These are phyloP conservation scores for Octodonta nipae DNA, from an alignment of 2,888 invertebrate genomes.

Conservation along the genomic window DNA sequence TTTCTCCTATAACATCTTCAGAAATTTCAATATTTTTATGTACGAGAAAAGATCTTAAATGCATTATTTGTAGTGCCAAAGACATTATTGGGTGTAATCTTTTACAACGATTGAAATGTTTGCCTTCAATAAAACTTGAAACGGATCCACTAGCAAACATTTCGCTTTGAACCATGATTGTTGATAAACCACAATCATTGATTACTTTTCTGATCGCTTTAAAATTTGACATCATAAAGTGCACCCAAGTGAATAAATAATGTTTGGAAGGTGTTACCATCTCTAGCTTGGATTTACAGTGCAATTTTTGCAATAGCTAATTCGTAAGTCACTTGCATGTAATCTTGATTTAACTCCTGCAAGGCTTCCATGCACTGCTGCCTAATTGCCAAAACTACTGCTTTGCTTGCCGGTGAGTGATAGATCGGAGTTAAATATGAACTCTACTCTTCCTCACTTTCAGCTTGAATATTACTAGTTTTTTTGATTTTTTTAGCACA, in stretches of 20 bases:
- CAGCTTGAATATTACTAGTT: slow-evolving; percentile 1
- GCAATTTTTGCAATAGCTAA: slow-evolving; percentile 6
- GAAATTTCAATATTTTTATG: slow-evolving; percentile 1
- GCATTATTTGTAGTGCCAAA: slow-evolving; percentile 4
- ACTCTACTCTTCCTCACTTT: slow-evolving; percentile 2
- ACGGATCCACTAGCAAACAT: slow-evolving; percentile 5
- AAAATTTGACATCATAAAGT: background rate
- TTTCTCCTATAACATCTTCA: slow-evolving; percentile 2
- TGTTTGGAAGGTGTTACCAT: too few species aligned
- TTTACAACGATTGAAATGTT: slow-evolving; percentile 1
- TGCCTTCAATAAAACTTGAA: slow-evolving; percentile 2
- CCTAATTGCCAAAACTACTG: slow-evolving; percentile 6
- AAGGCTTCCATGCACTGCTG: slow-evolving; percentile 1
- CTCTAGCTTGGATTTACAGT: too few species aligned
- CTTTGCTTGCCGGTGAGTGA: slow-evolving; percentile 2
- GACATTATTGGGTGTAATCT: slow-evolving; percentile 4
- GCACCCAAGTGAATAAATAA: background rate
- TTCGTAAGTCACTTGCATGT: slow-evolving; percentile 5
- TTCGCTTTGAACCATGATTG: slow-evolving; percentile 2
- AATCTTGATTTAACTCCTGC: slow-evolving; percentile 3
- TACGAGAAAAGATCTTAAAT: slow-evolving; percentile 5
- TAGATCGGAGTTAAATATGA: slow-evolving; percentile 6
- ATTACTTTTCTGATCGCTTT: background rate
- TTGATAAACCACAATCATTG: background rate
- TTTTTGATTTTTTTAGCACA: background rate